Conservation (phyloP, 2,113 vertebrate genomes). For the Hyla sarda region DNA sequence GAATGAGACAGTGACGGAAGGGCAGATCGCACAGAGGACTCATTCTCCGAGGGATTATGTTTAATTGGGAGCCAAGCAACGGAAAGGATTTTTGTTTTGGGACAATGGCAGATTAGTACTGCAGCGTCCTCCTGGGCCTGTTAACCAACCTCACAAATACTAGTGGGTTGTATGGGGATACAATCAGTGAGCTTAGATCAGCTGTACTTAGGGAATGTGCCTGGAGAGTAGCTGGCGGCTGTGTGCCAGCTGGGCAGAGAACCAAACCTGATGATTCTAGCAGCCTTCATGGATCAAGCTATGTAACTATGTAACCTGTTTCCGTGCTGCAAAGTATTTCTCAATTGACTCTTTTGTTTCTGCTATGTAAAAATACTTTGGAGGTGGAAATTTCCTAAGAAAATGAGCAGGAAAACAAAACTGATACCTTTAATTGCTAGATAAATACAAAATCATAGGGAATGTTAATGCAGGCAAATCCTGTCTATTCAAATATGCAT, state of each 20-base stretch:
- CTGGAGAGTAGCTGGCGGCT: conserved; percentile 19
- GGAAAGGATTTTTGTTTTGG: conserved; percentile 55
- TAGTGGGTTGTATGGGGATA: conserved; percentile 43
- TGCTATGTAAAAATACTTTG: not conserved
- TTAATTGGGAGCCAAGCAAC: conserved; percentile 59
- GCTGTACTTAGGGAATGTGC: conserved; percentile 37
- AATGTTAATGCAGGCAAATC: not conserved
- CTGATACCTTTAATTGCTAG: conserved; percentile 9
- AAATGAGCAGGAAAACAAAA: not conserved
- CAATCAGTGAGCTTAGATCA: conserved; percentile 30
- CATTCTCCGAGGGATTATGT: conserved; percentile 54
- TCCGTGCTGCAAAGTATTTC: conserved; percentile 37
- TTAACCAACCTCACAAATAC: conserved; percentile 56
- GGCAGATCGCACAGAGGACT: conserved; percentile 41
- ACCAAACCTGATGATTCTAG: conserved; percentile 19
- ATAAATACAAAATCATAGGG: conserved; percentile 2
- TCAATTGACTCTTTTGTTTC: conserved; percentile 36
- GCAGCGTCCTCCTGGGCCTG: conserved; percentile 26
- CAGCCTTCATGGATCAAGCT: conserved; percentile 34
- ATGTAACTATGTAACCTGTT: conserved; percentile 53
- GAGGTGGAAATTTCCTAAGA: conserved; percentile 16
- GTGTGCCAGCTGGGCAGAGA: conserved; percentile 15
- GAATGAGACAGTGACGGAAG: conserved; percentile 43
- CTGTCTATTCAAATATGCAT: not conserved
- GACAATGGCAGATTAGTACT: conserved; percentile 54